A percentile compares a stretch with the other conserved stretches of the same genome.
Evolutionary conservation across 2,797 vertebrate genomes (phyloP).

Genomic region (Saxicola maurus): DNA sequence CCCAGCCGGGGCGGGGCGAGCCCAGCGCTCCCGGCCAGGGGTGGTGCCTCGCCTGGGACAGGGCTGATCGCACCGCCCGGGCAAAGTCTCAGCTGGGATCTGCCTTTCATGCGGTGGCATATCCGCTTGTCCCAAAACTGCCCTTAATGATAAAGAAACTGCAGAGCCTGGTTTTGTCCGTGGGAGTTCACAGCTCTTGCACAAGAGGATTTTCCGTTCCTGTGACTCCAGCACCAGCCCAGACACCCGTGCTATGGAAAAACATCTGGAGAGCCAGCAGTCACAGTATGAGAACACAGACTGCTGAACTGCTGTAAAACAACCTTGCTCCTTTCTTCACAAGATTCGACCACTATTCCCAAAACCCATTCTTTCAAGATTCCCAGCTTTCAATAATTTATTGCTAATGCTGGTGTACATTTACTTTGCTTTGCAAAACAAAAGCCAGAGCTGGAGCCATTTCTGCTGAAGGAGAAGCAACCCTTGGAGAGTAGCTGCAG

Average conservation of each 20-base stretch:
- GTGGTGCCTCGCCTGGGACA: fast-evolving
- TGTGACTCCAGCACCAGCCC: neutral
- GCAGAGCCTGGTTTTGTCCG: neutral
- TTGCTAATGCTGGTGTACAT: fast-evolving
- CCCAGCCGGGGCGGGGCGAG: neutral
- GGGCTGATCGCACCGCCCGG: fast-evolving
- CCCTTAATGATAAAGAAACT: fast-evolving
- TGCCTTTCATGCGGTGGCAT: fast-evolving
- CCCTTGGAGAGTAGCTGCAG: neutral
- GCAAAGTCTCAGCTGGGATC: neutral
- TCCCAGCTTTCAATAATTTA: neutral
- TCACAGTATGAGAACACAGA: fast-evolving
- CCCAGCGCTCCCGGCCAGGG: fast-evolving
- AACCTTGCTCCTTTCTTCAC: fast-evolving
- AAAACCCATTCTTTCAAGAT: neutral
- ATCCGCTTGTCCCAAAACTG: fast-evolving
- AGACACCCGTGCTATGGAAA: fast-evolving
- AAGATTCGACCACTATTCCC: too few relatives aligned
- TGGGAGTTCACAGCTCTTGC: neutral
- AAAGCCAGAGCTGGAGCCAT: fast-evolving
- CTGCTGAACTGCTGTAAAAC: fast-evolving
- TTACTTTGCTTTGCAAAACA: neutral
- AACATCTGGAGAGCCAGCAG: neutral
- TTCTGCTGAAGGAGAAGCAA: neutral
- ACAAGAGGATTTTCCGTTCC: fast-evolving